These are phyloP conservation scores for Linepithema humile DNA, from an alignment of 1,140 invertebrate genomes.

Conservation along the genomic window DNA sequence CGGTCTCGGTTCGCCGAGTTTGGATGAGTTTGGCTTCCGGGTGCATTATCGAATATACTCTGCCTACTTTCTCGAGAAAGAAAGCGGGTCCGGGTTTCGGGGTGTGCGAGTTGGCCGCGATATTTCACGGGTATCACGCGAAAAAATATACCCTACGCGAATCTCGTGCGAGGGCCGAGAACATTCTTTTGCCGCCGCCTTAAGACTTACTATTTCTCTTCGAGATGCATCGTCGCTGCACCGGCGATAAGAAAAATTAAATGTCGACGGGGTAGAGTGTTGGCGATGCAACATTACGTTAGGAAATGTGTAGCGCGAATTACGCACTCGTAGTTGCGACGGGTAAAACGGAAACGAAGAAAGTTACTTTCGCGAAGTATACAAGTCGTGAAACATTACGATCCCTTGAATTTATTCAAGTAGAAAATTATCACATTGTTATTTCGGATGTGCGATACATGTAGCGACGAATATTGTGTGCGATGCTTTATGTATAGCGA, in stretches of 20 bases:
- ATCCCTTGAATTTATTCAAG: no score
- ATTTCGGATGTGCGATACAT: no score
- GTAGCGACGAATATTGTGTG: neutral
- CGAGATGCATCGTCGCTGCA: neutral
- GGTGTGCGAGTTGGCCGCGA: neutral
- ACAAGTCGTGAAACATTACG: no score
- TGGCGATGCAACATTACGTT: neutral
- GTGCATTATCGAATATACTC: constrained; percentile 26
- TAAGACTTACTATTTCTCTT: neutral
- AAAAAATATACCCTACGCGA: constrained; percentile 36
- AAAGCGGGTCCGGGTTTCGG: constrained; percentile 6
- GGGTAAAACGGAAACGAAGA: neutral
- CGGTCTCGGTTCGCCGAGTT: neutral
- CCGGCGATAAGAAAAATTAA: constrained; percentile 1
- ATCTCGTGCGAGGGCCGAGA: neutral
- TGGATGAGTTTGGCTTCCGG: constrained; percentile 34
- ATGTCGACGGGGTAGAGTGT: neutral
- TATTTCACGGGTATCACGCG: constrained; percentile 42
- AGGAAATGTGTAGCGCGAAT: neutral
- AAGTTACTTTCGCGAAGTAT: neutral
- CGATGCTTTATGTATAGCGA: neutral
- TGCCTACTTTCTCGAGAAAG: neutral
- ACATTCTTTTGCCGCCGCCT: constrained; percentile 24
- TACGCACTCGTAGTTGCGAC: neutral
- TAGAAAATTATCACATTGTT: no score